phyloP scores from a whole-genome alignment of 1,140 invertebrate genomes.

The Orchestia grillus region DNA sequence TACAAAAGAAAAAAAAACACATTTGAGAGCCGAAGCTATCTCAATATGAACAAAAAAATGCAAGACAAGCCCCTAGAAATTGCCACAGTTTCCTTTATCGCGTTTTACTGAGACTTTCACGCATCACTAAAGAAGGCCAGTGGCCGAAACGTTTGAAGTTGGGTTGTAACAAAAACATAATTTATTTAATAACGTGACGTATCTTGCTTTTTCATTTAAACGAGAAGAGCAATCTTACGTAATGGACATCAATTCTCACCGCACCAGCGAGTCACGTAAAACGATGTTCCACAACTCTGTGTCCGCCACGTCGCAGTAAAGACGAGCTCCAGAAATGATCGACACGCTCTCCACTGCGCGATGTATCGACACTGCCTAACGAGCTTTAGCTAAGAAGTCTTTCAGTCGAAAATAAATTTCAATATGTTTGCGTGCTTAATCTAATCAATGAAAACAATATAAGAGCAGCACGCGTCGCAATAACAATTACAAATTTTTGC shows the following conservation, averaged over 20 bases:
- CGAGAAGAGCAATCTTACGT: too few relatives aligned
- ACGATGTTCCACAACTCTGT: neutral
- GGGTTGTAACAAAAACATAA: too few relatives aligned
- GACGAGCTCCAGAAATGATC: neutral
- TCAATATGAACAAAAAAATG: too few relatives aligned
- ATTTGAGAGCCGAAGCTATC: too few relatives aligned
- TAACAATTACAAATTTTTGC: neutral
- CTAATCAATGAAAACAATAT: neutral
- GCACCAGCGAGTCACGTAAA: neutral
- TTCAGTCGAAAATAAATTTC: neutral
- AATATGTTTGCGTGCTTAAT: neutral
- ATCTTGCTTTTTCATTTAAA: too few relatives aligned
- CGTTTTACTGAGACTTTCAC: too few relatives aligned
- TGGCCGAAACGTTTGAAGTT: too few relatives aligned
- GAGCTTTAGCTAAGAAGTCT: neutral
- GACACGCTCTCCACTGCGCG: neutral
- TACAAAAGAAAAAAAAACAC: too few relatives aligned
- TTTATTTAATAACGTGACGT: too few relatives aligned
- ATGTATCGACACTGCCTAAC: neutral
- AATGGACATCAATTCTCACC: neutral
- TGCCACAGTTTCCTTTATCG: too few relatives aligned
- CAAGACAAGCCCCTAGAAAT: too few relatives aligned
- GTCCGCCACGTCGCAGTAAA: neutral
- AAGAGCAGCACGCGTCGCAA: neutral
- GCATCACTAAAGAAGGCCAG: too few relatives aligned